Base-by-base conservation (phyloP, 23 tunicate species). In the Trididemnum clinides region DNA sequence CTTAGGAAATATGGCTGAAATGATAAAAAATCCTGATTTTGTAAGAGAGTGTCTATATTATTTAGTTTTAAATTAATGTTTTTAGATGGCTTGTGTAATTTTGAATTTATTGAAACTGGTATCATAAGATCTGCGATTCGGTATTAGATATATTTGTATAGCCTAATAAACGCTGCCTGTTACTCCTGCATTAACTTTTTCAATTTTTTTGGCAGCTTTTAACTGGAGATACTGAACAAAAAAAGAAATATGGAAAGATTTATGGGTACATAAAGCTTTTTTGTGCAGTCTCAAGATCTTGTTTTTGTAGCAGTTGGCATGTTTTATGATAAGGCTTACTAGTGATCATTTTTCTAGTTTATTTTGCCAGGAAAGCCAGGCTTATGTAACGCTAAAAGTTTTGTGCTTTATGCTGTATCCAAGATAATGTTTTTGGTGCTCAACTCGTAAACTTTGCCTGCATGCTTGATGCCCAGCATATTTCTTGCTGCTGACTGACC, bases 161-260 rank as follows among this genome's bases (percentile, higher is more conserved):
- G n/a, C n/a, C n/a, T n/a, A n/a, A n/a, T n/a, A n/a, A n/a, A n/a
- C n/a, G n/a, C n/a, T n/a, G n/a, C n/a, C n/a, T n/a, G n/a, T n/a
- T n/a, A n/a, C n/a, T n/a, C n/a, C n/a, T n/a, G n/a, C n/a, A 44
- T 10, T 44, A 44, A 44, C 54, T 44, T 7, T 44, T 44, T 44
- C 54, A 44, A 15, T 7, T 44, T 44, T 44, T 10, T 44, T 44
- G 54, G 54, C 37, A 83, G 83, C 34, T 83, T 33, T 83, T 89
- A 18, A 30, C 39, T 15, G 70, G 38, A 19, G 88, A 89, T 0
- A 27, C 35, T 50, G 74, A 83, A 18, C n/a, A 33, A 23, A 78
- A 69, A 50, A 82, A 89, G 77, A 89, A 83, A 39, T 83, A 51
- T 83, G 93, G 93, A 57, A 20, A 57, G 6, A 57, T 89, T 54